Base-by-base conservation (phyloP, 1,140 invertebrate species). In the Zeugodacus cucurbitae region DNA sequence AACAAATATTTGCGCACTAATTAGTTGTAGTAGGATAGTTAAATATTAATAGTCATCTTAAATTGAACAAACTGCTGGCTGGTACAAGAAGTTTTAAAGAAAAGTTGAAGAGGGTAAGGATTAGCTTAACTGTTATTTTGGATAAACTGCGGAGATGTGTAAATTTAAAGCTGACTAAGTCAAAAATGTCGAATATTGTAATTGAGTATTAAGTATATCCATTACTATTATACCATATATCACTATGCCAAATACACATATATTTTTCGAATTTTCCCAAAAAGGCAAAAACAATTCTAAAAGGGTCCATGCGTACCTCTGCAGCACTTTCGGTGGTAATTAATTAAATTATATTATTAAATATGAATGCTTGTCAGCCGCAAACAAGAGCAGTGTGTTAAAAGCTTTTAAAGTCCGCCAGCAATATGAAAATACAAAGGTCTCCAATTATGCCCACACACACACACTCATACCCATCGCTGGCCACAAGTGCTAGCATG, bases 311-410 rank as follows among this genome's bases (percentile, higher is more conserved):
- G 14, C 1, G n/a, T 32, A 67, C 4, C 62, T 74, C 70, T 74
- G 17, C 37, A 41, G 22, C 37, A 74, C 58, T 59, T 26, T 26
- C 22, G 20, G 34, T n/a, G 14, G 14, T 41, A 74, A 74, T 41
- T 41, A 74, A 74, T 44, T 41, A 41, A 74, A 74, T 74, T 41
- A 74, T 74, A 17, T 74, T 44, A 74, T 74, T 74, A 74, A 74
- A 74, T 74, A 74, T 74, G 6, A 74, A 37, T 74, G 20, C 32
- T 29, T 74, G 70, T 22, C 70, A 41, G 14, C 37, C 37, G 34
- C 62, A 67, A 67, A 32, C 26, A 67, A 32, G 29, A 67, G 37
- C 14, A 6, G 70, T 37, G 14, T 41, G 6, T 37, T 41, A 44
- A 74, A 74, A 74, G 70, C 34, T 74, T 74, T 74, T 41, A 41